These are phyloP conservation scores for Carlito syrichta DNA, from an alignment of 2,113 vertebrate genomes.

Conservation along the genomic window DNA sequence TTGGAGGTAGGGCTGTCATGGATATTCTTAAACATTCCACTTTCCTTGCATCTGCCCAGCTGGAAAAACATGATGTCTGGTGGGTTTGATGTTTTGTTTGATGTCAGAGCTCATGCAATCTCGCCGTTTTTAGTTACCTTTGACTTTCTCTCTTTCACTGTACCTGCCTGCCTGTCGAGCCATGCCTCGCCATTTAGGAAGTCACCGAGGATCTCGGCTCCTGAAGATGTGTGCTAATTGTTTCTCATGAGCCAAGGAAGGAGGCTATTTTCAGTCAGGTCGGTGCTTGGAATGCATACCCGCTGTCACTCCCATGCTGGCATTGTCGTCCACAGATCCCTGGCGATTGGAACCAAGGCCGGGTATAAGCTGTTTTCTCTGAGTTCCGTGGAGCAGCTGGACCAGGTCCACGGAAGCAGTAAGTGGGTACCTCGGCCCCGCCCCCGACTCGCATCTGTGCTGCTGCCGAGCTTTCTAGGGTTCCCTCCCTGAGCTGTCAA, in stretches of 20 bases:
- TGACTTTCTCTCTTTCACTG: background rate
- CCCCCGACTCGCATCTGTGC: background rate
- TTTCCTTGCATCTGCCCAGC: background rate
- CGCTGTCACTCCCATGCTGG: background rate
- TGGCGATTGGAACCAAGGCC: constrained; percentile 92
- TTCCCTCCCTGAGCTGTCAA: background rate
- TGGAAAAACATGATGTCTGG: background rate
- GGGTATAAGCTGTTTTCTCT: constrained; percentile 95
- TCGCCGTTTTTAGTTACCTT: background rate
- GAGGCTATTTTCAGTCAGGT: background rate
- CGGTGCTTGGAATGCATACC: background rate
- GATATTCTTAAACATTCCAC: background rate
- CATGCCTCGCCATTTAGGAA: background rate
- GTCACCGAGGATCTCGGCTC: background rate
- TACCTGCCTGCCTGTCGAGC: background rate
- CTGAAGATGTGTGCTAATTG: background rate
- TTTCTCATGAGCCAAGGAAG: background rate
- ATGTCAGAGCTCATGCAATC: background rate
- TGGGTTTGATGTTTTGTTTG: background rate
- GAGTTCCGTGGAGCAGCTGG: constrained; percentile 93
- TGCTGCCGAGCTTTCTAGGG: background rate
- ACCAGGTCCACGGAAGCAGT: constrained; percentile 96
- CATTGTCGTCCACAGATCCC: constrained; percentile 84
- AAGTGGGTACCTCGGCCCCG: constrained; percentile 72
- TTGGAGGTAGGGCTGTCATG: background rate